Percentiles rank a stretch among this genome's conserved stretches.
These are phyloP conservation scores for Orthochromis indermauri DNA, from an alignment of 2,113 vertebrate genomes.

Conservation along the genomic window DNA sequence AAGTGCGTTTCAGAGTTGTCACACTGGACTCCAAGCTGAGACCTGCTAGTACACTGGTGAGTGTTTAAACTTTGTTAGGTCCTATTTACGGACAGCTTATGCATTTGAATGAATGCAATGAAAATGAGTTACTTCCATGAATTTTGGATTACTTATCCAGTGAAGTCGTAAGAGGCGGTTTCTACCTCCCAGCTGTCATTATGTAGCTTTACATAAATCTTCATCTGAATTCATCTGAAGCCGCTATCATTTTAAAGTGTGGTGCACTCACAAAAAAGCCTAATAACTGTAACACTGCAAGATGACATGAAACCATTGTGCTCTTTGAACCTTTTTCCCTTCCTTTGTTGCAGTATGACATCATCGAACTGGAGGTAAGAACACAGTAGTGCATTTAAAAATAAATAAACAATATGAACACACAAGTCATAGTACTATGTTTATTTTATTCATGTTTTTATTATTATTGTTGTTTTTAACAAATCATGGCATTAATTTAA, in stretches of 20 bases:
- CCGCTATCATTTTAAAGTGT: neutral
- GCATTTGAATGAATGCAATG: neutral
- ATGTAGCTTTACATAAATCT: neutral
- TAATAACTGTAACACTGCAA: neutral
- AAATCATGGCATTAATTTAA: neutral
- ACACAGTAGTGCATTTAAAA: neutral
- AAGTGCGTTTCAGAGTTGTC: neutral
- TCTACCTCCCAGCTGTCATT: neutral
- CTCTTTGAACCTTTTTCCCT: neutral
- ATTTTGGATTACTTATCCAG: neutral
- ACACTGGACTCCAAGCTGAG: neutral
- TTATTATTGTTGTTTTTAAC: neutral
- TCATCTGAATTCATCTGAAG: neutral
- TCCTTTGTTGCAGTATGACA: neutral
- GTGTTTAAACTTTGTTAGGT: neutral
- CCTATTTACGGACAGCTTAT: neutral
- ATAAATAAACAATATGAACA: neutral
- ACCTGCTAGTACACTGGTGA: neutral
- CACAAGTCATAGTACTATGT: neutral
- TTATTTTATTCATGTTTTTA: neutral
- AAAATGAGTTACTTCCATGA: neutral
- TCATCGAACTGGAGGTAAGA: neutral
- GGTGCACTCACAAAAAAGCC: fast-evolving
- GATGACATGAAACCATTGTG: neutral
- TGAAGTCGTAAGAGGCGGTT: neutral